Base-by-base conservation (phyloP, 2,888 invertebrate genomes). In the Andrena minutula region DNA sequence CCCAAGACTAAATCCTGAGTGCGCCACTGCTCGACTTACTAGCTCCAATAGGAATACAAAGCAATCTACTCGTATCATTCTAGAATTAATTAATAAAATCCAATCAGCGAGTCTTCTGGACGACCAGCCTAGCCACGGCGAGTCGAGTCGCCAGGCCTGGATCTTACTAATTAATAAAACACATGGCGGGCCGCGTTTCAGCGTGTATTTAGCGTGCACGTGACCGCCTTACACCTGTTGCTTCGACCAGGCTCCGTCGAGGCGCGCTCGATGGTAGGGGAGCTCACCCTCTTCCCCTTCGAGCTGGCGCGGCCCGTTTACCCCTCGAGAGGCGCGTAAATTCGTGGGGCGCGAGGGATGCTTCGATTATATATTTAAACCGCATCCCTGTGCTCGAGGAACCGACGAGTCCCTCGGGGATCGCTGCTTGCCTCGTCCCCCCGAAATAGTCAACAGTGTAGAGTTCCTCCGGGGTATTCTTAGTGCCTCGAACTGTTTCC, bases 221-320 rank as follows among this genome's bases (percentile, higher is more conserved):
- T 41, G 79, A 79, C 26, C 65, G 49, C 51, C 26, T 71, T 72
- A 66, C 79, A 79, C 79, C 79, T 79, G 79, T 79, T 79, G 79
- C 79, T 20, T 63, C 75, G 58, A 12, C 72, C 41, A 61, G 60
- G 20, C 30, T 73, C 47, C 78, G 26, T 65, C 65, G 64, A 68
- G 68, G 60, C 28, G 64, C 63, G 69, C 32, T 20, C 58, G 49
- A 58, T 28, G n/a, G 35, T 28, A 32, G 41, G 66, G 80, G 51
- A 41, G 51, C 23, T 63, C 76, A 72, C 86, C 86, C 84, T 60
- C 7, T 30, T n/a, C 41, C 8, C 23, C 30, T 35, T 61, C 64
- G 26, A 65, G 69, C 47, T 32, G 26, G 41, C 69, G 60, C 32
- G 47, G 32, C 56, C 70, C 56, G 1, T 64, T 49, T 63, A 61